These are phyloP conservation scores for Hyalella azteca DNA, from an alignment of 2,888 invertebrate species.

Conservation along the genomic window DNA sequence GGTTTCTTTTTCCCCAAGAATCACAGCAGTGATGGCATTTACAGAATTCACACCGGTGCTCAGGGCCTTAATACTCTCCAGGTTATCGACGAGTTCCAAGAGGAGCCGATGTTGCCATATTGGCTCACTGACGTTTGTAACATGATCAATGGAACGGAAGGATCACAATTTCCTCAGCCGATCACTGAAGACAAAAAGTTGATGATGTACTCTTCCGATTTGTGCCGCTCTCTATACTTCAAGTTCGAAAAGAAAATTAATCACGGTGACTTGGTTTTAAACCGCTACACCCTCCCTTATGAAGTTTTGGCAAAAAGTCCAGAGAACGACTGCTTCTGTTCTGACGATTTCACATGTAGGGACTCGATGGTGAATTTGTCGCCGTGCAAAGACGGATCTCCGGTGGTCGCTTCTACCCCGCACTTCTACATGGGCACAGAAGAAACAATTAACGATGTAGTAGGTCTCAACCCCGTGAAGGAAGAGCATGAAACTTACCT, in stretches of 20 bases:
- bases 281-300: constrained; percentile 22
- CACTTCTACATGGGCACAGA: constrained; percentile 67
- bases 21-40: constrained; percentile 45
- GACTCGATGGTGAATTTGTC: constrained; percentile 42
- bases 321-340: constrained; percentile 35
- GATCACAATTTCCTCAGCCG: constrained; percentile 84
- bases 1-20: constrained; percentile 55
- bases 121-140: constrained; percentile 77
- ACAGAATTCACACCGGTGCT: constrained; percentile 45
- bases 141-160: constrained; percentile 79
- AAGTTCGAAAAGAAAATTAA: constrained; percentile 20
- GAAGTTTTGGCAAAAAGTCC: constrained; percentile 12
- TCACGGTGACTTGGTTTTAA: constrained; percentile 10
- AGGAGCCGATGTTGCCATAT: constrained; percentile 63
- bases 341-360: constrained; percentile 41
- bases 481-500: constrained; percentile 55
- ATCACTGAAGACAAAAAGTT: constrained; percentile 70
- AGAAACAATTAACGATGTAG: constrained; percentile 37
- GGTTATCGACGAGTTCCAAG: constrained; percentile 40
- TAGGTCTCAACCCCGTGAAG: constrained; percentile 48
- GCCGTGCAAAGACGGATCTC: constrained; percentile 34
- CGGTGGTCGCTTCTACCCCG: not conserved
- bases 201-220: constrained; percentile 72
- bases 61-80: constrained; percentile 39
- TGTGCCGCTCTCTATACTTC: constrained; percentile 71